Base-by-base conservation (phyloP, 2,888 invertebrate species). In the Diploptera punctata region DNA sequence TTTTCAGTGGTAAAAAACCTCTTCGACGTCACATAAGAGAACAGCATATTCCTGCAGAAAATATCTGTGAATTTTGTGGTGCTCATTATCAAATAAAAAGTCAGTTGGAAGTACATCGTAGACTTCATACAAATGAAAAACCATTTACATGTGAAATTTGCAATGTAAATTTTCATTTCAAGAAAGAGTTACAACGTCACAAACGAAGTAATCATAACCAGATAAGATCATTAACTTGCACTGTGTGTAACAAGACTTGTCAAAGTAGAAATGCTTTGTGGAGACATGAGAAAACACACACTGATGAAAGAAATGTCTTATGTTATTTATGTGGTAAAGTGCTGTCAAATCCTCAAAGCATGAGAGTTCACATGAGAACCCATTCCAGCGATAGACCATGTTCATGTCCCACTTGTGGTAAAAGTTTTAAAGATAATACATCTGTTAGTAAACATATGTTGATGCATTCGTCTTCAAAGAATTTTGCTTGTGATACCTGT, bases 311-410 rank as follows among this genome's bases (percentile, higher is more conserved):
- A 29, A 70, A 29, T 49, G 73, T 70, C 31, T 49, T 75, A 3
- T 75, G 75, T 31, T 73, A 54, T 49, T 61, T 65, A 43, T 75
- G 75, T 57, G 75, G 75, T 1, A 75, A 75, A 31, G 73, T 75
- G 13, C 60, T 75, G n/a, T 70, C 75, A 2, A 75, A 73, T 29
- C 21, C 75, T 21, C 73, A 73, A 21, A 75, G 75, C 47, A 47
- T 75, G 26, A 71, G 71, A 29, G 75, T 75, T 4, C 75, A 75
- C 29, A 61, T 73, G 71, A 49, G 75, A 18, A 73, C 75, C 5
- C 75, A 75, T 57, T 73, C 73, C 7, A 67, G 26, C 38, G 75
- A 75, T 18, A 52, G 73, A 7, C 73, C 73, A 4, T 73, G 57
- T 54, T 54, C 71, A 3, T 75, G 75, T 47, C 65, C 60, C 21